Base-by-base conservation (phyloP, 2,797 vertebrate species). In the Thripadectes ignobilis region DNA sequence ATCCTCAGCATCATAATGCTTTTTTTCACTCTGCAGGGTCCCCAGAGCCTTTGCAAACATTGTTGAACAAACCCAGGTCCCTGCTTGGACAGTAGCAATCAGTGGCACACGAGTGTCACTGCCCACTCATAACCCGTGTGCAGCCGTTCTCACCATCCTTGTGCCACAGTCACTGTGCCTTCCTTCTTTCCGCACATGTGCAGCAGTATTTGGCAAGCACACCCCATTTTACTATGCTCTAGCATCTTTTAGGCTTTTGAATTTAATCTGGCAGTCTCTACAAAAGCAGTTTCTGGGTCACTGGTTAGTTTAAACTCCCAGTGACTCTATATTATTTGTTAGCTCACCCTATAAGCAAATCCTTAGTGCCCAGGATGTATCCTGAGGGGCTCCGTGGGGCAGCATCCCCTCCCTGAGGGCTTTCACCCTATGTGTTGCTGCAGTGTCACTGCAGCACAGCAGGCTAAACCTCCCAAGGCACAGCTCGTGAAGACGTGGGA, bases 371-470 rank as follows among this genome's bases (percentile, higher is more conserved):
- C 54, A 43, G 75, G 43, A 38, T 67, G 38, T 36, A 10, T 41
- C 38, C 84, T 20, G 57, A 16, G 57, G 72, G 45, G 67, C 73
- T 43, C 38, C 2, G 32, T 16, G 6, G 67, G 63, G 51, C 77
- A 74, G 55, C 30, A 17, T 2, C 29, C 19, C 41, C n/a, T 65
- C n/a, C 48, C 48, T 16, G 3, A n/a, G 49, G 41, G 26, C 29
- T 55, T 26, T 12, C 39, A 27, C 14, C 26, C 5, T 14, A 0
- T 1, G 19, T 21, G 3, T 14, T 7, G 7, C 51, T 7, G 7
- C 51, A 46, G 29, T 0, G 1, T 3, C 39, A 63, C 43, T 0
- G 0, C 54, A 43, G 41, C 54, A 30, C 1, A 1, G 8, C 65
- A 55, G 39, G 4, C 38, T n/a, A 4, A 68, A 3, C 65, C 45